Base-by-base conservation (phyloP, 1,140 invertebrate genomes). In the Drosophila pseudoananassae region DNA sequence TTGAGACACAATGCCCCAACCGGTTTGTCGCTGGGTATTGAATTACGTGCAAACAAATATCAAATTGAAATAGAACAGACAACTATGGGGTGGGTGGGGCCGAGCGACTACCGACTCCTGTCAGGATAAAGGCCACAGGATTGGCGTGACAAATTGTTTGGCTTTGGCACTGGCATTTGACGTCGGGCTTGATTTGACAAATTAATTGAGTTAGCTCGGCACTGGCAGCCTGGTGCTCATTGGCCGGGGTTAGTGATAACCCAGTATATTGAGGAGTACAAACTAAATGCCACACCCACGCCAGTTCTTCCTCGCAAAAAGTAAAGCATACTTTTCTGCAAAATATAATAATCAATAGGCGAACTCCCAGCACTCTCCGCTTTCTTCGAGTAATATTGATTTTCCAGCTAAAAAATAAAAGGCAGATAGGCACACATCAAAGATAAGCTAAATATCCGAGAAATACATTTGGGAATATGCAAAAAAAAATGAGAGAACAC, bases 381-480 rank as follows among this genome's bases (percentile, higher is more conserved):
- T 27, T 23, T n/a, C 8, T 51, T 29, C 15, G 36, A 23, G 10
- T 20, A n/a, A 46, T 69, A 70, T 76, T 68, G 64, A 70, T 66
- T 59, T 52, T 20, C 0, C 14, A 7, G 38, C 38, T 8, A 31
- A 4, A 10, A 54, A 50, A 17, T 38, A 73, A 76, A 70, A 46
- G 29, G 59, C 55, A 23, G 33, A 17, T 17, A 14, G 38, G 27
- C 55, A 57, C 12, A 68, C 60, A 75, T 76, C 76, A 73, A 74
- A 51, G 66, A 58, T 51, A 76, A 73, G 51, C 59, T 14, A 45
- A 45, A 52, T 45, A 57, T 55, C 63, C 54, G 51, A 33, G 12
- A 46, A 76, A 87, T 87, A 63, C 82, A 50, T 82, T 82, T 51
- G 82, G 82, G 82, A 87, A 88, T 87, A 88, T 87, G 83, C 80